Conservation (phyloP, 1,140 invertebrate genomes). For the Hypothenemus hampei region DNA sequence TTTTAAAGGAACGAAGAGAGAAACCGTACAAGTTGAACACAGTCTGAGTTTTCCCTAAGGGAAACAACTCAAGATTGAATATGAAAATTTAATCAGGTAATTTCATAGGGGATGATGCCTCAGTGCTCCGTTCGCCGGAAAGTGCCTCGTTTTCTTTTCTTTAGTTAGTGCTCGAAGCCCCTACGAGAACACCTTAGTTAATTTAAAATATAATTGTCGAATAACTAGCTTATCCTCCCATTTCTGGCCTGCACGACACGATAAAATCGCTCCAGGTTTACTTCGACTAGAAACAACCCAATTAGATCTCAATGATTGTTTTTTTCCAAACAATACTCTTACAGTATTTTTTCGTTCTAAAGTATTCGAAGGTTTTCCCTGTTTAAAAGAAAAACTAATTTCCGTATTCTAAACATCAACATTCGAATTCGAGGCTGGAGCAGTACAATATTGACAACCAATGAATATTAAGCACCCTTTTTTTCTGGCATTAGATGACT, state of each 20-base stretch:
- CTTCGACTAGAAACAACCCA: no score
- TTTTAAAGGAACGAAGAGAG: constrained; percentile 25
- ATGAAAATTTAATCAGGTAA: constrained; percentile 63
- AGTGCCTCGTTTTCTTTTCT: constrained; percentile 32
- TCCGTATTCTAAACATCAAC: no score
- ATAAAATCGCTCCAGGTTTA: no score
- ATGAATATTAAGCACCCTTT: constrained; percentile 28
- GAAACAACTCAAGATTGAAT: constrained; percentile 60
- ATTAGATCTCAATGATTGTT: no score
- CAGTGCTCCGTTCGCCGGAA: constrained; percentile 33
- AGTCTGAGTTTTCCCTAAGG: constrained; percentile 38
- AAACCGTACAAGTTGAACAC: constrained; percentile 31
- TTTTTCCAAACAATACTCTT: no score
- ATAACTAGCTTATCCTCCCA: constrained; percentile 34
- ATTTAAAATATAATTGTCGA: constrained; percentile 34
- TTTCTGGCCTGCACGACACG: no score
- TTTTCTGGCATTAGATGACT: constrained; percentile 26
- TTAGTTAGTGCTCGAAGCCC: constrained; percentile 29
- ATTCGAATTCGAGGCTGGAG: no score
- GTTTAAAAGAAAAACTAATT: no score
- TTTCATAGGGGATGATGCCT: constrained; percentile 50
- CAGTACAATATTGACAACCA: constrained; percentile 23
- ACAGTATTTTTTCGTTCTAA: no score
- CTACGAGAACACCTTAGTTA: constrained; percentile 28
- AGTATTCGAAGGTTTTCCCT: background rate